Conservation (phyloP, 2,797 vertebrate genomes). For the Etheostoma nigrum region DNA sequence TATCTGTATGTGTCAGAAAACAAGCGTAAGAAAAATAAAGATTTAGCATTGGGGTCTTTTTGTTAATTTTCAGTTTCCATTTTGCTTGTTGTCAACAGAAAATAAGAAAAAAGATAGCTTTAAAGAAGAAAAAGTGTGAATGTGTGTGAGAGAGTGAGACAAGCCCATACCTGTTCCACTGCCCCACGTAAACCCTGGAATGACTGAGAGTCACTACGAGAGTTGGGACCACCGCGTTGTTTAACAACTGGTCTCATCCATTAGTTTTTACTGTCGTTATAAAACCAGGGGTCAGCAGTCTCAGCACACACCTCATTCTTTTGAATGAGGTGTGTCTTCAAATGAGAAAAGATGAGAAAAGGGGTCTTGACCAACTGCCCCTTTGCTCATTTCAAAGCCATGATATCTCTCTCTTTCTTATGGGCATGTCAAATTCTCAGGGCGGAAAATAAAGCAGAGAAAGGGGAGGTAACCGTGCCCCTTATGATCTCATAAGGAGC, state of each 20-base stretch:
- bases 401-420: too few relatives aligned
- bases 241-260: constrained; percentile 39
- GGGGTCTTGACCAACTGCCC: too few relatives aligned
- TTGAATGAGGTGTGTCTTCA: too few relatives aligned
- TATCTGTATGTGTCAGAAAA: neutral
- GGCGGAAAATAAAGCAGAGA: too few relatives aligned
- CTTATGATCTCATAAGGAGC: too few relatives aligned
- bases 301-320: neutral
- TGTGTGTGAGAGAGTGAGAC: constrained; percentile 39
- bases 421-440: too few relatives aligned
- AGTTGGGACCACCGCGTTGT: constrained; percentile 47
- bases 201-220: constrained; percentile 29
- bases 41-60: neutral
- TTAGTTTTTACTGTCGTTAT: constrained; percentile 42
- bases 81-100: neutral
- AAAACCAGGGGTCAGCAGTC: constrained; percentile 32
- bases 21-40: neutral
- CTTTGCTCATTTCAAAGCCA: too few relatives aligned
- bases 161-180: constrained; percentile 60
- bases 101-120: neutral
- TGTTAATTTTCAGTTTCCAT: neutral
- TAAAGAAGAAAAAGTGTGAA: constrained; percentile 1
- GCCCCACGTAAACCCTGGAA: constrained; percentile 59
- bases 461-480: too few relatives aligned
- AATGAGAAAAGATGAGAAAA: too few relatives aligned